phyloP scores from a whole-genome alignment of 2,113 vertebrate genomes.

The Tretioscincus oriximinensis region DNA sequence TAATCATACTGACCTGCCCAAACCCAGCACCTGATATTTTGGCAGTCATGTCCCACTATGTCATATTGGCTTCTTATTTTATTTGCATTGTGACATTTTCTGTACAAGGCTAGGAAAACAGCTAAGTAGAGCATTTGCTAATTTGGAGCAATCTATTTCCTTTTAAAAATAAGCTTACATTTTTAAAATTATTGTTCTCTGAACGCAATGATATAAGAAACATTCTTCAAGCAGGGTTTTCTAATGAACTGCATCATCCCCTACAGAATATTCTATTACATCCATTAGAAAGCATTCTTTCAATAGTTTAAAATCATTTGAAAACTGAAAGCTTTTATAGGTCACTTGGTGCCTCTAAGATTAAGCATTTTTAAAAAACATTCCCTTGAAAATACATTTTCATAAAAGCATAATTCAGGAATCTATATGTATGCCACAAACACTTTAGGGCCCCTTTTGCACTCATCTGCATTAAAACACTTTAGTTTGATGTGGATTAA shows the following conservation, averaged over 20 bases:
- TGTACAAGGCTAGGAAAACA: conserved; percentile 32
- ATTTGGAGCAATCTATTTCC: conserved; percentile 19
- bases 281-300: conserved; percentile 39
- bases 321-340: conserved; percentile 49
- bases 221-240: not conserved
- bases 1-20: conserved; percentile 30
- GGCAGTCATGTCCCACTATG: conserved; percentile 34
- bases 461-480: too few species aligned
- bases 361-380: not conserved
- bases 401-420: conserved; percentile 18
- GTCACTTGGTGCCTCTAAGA: conserved; percentile 47
- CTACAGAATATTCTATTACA: conserved; percentile 38
- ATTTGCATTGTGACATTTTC: conserved; percentile 33
- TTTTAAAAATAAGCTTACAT: conserved; percentile 16
- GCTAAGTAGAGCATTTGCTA: conserved; percentile 31
- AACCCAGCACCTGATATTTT: conserved; percentile 40
- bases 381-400: conserved; percentile 34
- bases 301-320: conserved; percentile 46
- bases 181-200: too few species aligned
- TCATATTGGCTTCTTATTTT: conserved; percentile 44
- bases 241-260: conserved; percentile 33
- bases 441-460: not conserved
- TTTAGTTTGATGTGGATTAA: too few species aligned
- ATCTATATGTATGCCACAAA: not conserved
- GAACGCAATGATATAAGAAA: too few species aligned